A percentile compares a stretch with the other conserved stretches of the same genome.
Evolutionary conservation across 2,888 invertebrate species (phyloP).

Genomic region (Yponomeuta cagnagella): DNA sequence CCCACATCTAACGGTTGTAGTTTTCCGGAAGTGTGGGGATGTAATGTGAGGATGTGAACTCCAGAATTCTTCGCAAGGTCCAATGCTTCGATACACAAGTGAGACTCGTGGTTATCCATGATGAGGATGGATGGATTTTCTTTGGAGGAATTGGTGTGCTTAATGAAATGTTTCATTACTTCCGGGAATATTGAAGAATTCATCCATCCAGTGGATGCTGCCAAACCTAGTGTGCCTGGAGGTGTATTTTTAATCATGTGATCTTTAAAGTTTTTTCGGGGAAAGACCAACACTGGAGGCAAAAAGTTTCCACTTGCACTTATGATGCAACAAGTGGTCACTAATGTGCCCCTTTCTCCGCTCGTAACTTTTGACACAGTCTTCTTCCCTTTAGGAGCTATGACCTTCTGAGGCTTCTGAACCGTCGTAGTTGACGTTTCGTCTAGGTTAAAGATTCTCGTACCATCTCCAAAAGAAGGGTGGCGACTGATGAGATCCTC

Average conservation of each 20-base stretch:
- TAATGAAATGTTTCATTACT: constrained; percentile 36
- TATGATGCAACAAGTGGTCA: constrained; percentile 26
- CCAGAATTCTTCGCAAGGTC: constrained; percentile 36
- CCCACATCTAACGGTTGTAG: too few relatives aligned
- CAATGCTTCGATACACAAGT: constrained; percentile 27
- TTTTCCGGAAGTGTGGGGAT: constrained; percentile 25
- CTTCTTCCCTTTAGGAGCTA: constrained; percentile 16
- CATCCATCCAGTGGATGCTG: constrained; percentile 37
- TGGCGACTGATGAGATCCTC: too few relatives aligned
- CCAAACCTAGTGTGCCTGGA: constrained; percentile 35
- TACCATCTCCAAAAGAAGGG: constrained; percentile 8
- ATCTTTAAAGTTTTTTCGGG: constrained; percentile 29
- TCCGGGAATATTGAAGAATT: constrained; percentile 31
- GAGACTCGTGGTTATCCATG: constrained; percentile 37
- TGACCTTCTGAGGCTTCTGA: constrained; percentile 23
- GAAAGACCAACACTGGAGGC: constrained; percentile 36
- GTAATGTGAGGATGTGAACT: constrained; percentile 33
- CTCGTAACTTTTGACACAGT: constrained; percentile 29
- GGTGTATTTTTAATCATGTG: constrained; percentile 36
- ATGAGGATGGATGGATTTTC: constrained; percentile 29
- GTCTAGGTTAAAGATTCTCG: constrained; percentile 20
- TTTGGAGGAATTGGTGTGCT: constrained; percentile 24
- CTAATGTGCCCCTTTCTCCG: constrained; percentile 30
- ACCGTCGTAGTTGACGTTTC: constrained; percentile 25
- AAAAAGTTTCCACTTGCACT: constrained; percentile 23